A percentile compares a stretch with the other conserved stretches of the same genome.
These are phyloP conservation scores for Aurelia coerulea DNA, from an alignment of 30 jellyfish, hydroid and myxozoan genomes.

Conservation along the genomic window DNA sequence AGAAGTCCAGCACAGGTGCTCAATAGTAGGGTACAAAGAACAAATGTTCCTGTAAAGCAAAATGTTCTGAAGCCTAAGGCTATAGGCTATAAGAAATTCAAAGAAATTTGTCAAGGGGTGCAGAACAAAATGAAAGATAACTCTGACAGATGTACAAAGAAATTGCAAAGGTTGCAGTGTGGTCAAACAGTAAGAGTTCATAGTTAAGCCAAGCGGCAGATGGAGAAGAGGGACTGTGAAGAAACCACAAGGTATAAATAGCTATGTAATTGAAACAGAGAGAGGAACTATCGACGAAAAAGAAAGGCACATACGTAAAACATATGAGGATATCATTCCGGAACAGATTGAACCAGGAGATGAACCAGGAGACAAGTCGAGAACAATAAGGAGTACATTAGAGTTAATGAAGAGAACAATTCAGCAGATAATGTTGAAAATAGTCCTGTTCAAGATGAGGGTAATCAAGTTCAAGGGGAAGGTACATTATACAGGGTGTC, in stretches of 20 bases:
- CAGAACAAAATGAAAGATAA: neutral
- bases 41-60: constrained; percentile 16
- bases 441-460: constrained; percentile 29
- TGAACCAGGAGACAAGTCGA: too few relatives aligned
- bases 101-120: neutral
- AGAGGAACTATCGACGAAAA: constrained; percentile 28
- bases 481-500: too few relatives aligned
- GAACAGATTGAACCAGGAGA: constrained; percentile 11
- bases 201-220: constrained; percentile 19
- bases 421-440: constrained; percentile 21
- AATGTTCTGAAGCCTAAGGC: neutral
- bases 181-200: constrained; percentile 6
- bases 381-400: too few relatives aligned
- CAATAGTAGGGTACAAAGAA: constrained; percentile 13
- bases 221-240: constrained; percentile 20
- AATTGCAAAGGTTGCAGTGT: constrained; percentile 4
- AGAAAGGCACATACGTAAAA: constrained; percentile 7
- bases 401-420: too few relatives aligned
- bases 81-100: constrained; percentile 6
- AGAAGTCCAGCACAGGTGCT: constrained; percentile 33
- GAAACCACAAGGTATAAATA: constrained; percentile 12
- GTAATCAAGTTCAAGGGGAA: constrained; percentile 21
- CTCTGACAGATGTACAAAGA: neutral
- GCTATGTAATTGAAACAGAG: constrained; percentile 18
- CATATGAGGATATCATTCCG: constrained; percentile 1